Conservation (phyloP, 2,888 invertebrate genomes). For the Bimastos eiseni region DNA sequence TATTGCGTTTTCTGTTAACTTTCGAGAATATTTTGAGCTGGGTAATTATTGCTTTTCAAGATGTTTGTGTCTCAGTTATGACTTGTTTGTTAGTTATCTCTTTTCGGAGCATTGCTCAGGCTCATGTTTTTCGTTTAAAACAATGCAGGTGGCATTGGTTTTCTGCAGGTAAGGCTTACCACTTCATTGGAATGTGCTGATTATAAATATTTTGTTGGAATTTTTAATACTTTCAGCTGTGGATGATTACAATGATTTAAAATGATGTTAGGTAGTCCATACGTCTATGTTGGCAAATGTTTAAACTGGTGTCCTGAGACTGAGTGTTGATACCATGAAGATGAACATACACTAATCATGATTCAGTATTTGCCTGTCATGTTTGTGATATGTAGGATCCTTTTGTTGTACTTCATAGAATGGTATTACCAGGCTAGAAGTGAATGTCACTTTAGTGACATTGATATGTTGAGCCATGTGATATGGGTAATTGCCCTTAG, state of each 20-base stretch:
- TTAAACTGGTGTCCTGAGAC: background rate
- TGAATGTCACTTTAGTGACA: background rate
- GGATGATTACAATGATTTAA: background rate
- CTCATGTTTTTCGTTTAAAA: background rate
- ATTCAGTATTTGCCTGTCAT: background rate
- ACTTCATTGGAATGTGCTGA: background rate
- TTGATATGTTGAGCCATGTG: background rate
- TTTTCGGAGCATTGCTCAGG: background rate
- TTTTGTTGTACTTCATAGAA: too few relatives aligned
- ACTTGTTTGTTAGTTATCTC: background rate
- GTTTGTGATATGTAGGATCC: background rate
- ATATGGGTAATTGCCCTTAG: background rate
- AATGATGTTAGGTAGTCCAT: background rate
- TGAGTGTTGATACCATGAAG: background rate
- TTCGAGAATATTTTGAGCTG: background rate
- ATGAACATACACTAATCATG: background rate
- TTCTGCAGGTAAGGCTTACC: background rate
- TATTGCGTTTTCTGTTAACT: background rate
- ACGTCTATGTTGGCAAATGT: background rate
- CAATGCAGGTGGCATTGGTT: background rate
- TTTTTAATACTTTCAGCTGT: background rate
- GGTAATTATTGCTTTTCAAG: background rate
- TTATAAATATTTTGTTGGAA: background rate
- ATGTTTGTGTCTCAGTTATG: background rate
- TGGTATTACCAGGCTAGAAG: background rate